A percentile compares a stretch with the other conserved stretches of the same genome.
phyloP scores from a whole-genome alignment of 2,888 invertebrate species.

The Nomada flava region DNA sequence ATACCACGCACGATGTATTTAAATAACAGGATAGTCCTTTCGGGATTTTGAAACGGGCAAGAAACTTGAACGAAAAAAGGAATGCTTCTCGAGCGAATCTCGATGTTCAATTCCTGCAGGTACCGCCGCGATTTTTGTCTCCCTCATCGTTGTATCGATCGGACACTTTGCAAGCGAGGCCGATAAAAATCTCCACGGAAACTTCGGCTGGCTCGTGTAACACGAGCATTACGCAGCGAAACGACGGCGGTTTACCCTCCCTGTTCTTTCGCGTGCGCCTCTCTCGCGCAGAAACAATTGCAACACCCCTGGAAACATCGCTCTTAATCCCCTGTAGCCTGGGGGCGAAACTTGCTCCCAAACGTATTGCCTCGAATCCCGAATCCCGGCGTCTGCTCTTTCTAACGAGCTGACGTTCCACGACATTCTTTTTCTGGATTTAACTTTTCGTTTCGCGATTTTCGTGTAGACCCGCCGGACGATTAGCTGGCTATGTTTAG shows the following conservation, averaged over 20 bases:
- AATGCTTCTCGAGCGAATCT: too few species aligned
- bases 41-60: too few species aligned
- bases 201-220: slow-evolving; percentile 62
- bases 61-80: too few species aligned
- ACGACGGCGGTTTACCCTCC: slow-evolving; percentile 36
- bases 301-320: slow-evolving; percentile 51
- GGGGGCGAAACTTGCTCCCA: slow-evolving; percentile 62
- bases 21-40: too few species aligned
- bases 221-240: slow-evolving; percentile 68
- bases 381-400: slow-evolving; percentile 14
- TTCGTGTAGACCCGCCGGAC: background rate
- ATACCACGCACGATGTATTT: background rate
- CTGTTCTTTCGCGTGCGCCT: slow-evolving; percentile 51
- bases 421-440: background rate
- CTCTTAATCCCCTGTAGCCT: slow-evolving; percentile 71
- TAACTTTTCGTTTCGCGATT: slow-evolving; percentile 2
- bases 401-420: slow-evolving; percentile 1
- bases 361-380: slow-evolving; percentile 24
- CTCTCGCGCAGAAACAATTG: slow-evolving; percentile 54
- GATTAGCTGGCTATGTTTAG: background rate
- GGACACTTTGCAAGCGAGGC: slow-evolving; percentile 47
- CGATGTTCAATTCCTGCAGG: too few species aligned
- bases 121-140: slow-evolving; percentile 17
- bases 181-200: slow-evolving; percentile 68
- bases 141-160: slow-evolving; percentile 59